Evolutionary conservation across 1,140 invertebrate species (phyloP).

Genomic region (Tribolium madens): DNA sequence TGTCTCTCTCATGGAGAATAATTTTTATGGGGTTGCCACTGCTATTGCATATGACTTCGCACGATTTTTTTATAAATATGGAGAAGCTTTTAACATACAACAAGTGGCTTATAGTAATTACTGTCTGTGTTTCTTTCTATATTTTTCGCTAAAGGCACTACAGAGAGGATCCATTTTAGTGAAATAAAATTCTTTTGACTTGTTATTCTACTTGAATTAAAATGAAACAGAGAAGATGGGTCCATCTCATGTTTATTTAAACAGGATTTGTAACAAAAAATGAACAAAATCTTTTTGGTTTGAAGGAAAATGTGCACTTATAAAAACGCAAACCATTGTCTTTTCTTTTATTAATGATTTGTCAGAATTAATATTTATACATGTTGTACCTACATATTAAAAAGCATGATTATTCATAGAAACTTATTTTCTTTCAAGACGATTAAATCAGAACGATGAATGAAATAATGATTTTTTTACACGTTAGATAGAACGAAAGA

Average conservation of each 20-base stretch:
- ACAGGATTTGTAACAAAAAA: no score
- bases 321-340: no score
- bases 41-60: background rate
- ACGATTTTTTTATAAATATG: constrained; percentile 1
- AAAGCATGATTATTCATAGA: background rate
- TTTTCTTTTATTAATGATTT: background rate
- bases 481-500: background rate
- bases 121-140: background rate
- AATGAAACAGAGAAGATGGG: no score
- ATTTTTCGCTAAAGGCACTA: background rate
- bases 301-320: no score
- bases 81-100: background rate
- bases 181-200: no score
- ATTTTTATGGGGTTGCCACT: background rate
- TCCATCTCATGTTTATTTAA: no score
- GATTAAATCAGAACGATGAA: background rate
- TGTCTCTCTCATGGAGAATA: background rate
- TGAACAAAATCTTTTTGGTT: no score
- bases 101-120: background rate
- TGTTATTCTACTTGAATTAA: no score
- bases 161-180: no score
- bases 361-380: background rate
- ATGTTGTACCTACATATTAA: no score
- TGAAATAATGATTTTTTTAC: background rate
- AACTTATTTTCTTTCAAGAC: background rate